Conservation (phyloP, 2,797 vertebrate species). For the Vultur gryphus region DNA sequence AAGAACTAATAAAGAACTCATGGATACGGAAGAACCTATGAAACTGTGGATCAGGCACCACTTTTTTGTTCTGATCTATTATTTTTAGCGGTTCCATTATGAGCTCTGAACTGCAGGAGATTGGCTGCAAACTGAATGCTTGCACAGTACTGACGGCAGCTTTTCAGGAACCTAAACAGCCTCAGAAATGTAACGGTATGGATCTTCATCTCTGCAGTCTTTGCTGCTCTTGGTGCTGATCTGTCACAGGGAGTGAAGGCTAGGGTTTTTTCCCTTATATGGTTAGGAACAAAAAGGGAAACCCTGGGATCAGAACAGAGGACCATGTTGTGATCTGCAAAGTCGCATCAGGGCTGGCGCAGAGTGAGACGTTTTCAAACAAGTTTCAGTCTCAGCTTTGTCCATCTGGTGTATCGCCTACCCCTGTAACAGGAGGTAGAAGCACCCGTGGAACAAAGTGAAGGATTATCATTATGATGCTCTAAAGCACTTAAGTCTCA, state of each 20-base stretch:
- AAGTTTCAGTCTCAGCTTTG: background rate
- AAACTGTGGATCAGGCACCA: background rate
- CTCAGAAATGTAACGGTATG: background rate
- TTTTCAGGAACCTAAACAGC: background rate
- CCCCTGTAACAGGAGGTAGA: background rate
- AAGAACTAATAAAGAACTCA: background rate
- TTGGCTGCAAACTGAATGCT: background rate
- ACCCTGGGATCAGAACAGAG: background rate
- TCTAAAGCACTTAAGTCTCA: background rate
- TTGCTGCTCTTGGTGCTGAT: background rate
- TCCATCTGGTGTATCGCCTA: background rate
- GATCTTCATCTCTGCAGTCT: fast-evolving
- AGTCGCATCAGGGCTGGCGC: background rate
- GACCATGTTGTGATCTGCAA: background rate
- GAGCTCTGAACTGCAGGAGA: background rate
- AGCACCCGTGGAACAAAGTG: fast-evolving
- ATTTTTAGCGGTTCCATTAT: background rate
- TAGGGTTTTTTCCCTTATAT: background rate
- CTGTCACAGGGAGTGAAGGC: background rate
- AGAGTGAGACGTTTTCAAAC: background rate
- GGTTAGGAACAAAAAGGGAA: background rate
- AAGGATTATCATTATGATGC: background rate
- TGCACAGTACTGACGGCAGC: background rate
- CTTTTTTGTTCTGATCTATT: background rate
- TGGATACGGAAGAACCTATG: background rate